A percentile compares a stretch with the other conserved stretches of the same genome.
phyloP scores from a whole-genome alignment of 2,797 vertebrate genomes.

The Sebastes kiyomatsui region DNA sequence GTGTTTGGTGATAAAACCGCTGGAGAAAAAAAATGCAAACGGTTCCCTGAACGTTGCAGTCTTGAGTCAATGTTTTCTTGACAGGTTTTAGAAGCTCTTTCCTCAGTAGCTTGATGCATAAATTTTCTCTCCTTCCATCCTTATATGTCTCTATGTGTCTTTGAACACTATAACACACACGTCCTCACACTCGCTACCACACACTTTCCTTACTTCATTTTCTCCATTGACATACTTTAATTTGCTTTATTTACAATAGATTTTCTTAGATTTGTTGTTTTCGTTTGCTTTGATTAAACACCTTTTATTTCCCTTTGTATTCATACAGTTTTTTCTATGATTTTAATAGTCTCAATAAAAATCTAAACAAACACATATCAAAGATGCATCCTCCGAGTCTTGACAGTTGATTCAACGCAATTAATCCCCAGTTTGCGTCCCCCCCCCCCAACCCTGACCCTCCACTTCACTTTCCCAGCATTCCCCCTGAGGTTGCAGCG shows the following conservation, averaged over 20 bases:
- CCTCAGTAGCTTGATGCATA: slow-evolving; percentile 13
- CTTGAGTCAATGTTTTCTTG: slow-evolving; percentile 45
- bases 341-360: background rate
- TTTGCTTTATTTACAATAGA: background rate
- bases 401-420: slow-evolving; percentile 31
- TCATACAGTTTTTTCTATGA: background rate
- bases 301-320: background rate
- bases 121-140: slow-evolving; percentile 4
- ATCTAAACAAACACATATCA: background rate
- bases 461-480: slow-evolving; percentile 42
- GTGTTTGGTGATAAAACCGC: slow-evolving; percentile 47
- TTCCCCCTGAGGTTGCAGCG: slow-evolving; percentile 54
- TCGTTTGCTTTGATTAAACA: background rate
- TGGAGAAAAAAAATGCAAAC: slow-evolving; percentile 1
- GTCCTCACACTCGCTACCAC: background rate
- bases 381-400: background rate
- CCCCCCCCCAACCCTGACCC: slow-evolving; percentile 7
- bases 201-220: slow-evolving; percentile 6
- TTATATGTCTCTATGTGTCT: background rate
- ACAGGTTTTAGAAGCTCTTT: slow-evolving; percentile 52
- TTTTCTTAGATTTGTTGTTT: background rate
- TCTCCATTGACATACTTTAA: background rate
- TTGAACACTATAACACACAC: slow-evolving; percentile 25
- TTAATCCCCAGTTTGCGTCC: slow-evolving; percentile 27
- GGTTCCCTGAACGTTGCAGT: slow-evolving; percentile 31